phyloP scores from a whole-genome alignment of 2,888 invertebrate genomes.

The Seira sanloemensis region DNA sequence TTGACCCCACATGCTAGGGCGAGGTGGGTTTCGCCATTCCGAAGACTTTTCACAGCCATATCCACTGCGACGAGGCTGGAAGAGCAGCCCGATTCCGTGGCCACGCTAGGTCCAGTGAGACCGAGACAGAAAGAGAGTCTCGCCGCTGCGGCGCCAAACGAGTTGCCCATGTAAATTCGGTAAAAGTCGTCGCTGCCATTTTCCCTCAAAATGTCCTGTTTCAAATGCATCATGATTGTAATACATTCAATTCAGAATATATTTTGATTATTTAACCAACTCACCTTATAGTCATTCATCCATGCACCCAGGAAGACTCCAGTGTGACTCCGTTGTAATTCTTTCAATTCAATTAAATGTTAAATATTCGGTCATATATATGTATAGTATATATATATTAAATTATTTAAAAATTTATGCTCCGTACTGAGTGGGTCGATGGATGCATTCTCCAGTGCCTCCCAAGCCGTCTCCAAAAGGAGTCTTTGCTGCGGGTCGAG shows the following conservation, averaged over 20 bases:
- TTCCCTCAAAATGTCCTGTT: constrained; percentile 13
- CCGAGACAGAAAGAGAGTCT: constrained; percentile 36
- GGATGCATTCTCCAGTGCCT: constrained; percentile 78
- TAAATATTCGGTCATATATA: no score
- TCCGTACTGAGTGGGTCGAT: constrained; percentile 18
- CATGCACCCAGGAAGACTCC: constrained; percentile 46
- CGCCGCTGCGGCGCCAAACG: constrained; percentile 53
- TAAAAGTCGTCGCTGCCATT: constrained; percentile 36
- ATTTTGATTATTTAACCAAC: no score
- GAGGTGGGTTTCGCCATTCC: constrained; percentile 31
- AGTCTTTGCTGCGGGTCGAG: constrained; percentile 95
- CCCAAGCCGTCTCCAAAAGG: constrained; percentile 91
- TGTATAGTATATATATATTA: no score
- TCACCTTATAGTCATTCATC: constrained; percentile 49
- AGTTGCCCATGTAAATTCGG: constrained; percentile 55
- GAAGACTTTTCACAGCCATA: constrained; percentile 42
- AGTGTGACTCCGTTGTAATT: constrained; percentile 13
- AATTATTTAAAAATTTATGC: no score
- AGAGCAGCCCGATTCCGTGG: constrained; percentile 53
- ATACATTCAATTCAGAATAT: no score
- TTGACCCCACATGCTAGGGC: constrained; percentile 59
- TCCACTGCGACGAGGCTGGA: constrained; percentile 47
- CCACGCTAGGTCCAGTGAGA: constrained; percentile 37
- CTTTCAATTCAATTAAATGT: no score
- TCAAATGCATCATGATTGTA: no score